Evolutionary conservation across 2,888 invertebrate species (phyloP).

Genomic region (Troilus luridus): DNA sequence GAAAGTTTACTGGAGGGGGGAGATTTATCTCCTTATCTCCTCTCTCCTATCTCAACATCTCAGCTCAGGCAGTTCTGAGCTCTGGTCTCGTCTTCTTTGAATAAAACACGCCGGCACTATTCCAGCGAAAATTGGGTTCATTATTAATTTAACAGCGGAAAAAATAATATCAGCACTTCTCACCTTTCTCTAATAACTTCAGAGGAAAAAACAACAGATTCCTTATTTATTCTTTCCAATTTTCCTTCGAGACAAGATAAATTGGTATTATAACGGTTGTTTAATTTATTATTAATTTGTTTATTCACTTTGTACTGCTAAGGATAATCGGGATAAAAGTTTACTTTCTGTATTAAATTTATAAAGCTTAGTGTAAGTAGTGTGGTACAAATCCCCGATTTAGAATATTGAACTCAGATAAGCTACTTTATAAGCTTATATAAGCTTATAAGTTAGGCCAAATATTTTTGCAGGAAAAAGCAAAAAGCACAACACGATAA

Average conservation of each 20-base stretch:
- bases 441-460: too few relatives aligned
- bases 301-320: too few relatives aligned
- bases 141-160: not conserved
- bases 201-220: not conserved
- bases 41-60: not conserved
- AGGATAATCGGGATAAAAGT: too few relatives aligned
- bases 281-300: not conserved
- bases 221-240: not conserved
- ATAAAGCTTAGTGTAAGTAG: too few relatives aligned
- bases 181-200: not conserved
- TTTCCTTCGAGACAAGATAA: not conserved
- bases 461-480: too few relatives aligned
- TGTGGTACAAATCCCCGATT: too few relatives aligned
- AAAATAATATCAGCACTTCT: not conserved
- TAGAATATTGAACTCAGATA: too few relatives aligned
- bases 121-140: not conserved
- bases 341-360: too few relatives aligned
- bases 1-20: not conserved
- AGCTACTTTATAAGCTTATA: too few relatives aligned
- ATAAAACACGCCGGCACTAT: not conserved
- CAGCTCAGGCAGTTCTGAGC: too few relatives aligned
- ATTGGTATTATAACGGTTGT: not conserved
- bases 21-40: conserved; percentile 6
- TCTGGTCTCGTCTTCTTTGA: not conserved
- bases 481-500: too few relatives aligned